Conservation (phyloP, 2,888 invertebrate genomes). For the Elgonia sp. region DNA sequence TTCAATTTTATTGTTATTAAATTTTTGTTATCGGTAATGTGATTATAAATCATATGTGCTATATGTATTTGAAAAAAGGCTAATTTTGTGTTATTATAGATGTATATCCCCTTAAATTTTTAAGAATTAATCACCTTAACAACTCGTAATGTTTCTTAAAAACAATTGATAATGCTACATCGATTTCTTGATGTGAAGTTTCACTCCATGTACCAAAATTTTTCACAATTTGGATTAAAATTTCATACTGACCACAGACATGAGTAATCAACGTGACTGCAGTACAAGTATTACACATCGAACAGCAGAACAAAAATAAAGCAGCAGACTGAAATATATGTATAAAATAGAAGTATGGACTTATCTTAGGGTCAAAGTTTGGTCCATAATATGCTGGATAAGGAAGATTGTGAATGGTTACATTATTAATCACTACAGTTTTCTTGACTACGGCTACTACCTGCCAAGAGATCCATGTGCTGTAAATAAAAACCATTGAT, state of each 20-base stretch:
- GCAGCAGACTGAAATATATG: slow-evolving; percentile 10
- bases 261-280: slow-evolving; percentile 28
- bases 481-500: not conserved
- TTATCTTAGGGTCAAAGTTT: too few species aligned
- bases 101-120: not conserved
- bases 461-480: not conserved
- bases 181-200: not conserved
- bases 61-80: too few species aligned
- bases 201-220: not conserved
- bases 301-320: slow-evolving; percentile 2
- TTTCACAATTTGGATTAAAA: slow-evolving; percentile 8
- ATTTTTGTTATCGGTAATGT: too few species aligned
- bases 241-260: slow-evolving; percentile 34
- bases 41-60: too few species aligned
- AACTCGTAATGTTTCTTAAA: slow-evolving; percentile 42
- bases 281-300: slow-evolving; percentile 30
- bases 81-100: too few species aligned
- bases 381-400: too few species aligned
- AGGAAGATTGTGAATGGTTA: too few species aligned
- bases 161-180: not conserved
- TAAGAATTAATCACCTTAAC: slow-evolving; percentile 19
- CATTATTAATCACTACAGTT: too few species aligned
- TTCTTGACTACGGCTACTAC: too few species aligned
- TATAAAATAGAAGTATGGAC: slow-evolving; percentile 35
- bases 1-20: too few species aligned